phyloP scores from a whole-genome alignment of 2,888 invertebrate species.

The Alloplasta piceator region DNA sequence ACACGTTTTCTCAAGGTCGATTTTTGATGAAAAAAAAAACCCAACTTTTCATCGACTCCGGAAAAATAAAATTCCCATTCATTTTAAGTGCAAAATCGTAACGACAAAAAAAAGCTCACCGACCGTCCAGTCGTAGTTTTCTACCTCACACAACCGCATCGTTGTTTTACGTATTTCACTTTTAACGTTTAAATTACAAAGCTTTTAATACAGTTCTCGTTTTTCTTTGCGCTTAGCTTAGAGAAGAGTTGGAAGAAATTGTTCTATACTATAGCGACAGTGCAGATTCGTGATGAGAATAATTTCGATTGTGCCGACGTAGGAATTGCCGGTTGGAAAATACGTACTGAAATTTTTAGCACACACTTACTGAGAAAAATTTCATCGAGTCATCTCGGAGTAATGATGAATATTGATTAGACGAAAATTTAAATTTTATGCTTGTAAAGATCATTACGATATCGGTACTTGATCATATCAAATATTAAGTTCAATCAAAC shows the following conservation, averaged over 20 bases:
- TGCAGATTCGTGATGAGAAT: slow-evolving; percentile 1
- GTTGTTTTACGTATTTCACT: slow-evolving; percentile 26
- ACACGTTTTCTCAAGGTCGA: neutral
- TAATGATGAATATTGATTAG: no score
- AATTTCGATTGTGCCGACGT: neutral
- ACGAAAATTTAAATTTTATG: no score
- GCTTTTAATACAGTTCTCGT: neutral
- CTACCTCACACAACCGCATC: slow-evolving; percentile 25
- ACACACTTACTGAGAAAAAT: no score
- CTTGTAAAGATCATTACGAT: no score
- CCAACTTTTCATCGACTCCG: neutral
- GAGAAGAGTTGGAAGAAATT: slow-evolving; percentile 26
- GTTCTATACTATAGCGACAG: slow-evolving; percentile 17
- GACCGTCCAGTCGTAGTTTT: slow-evolving; percentile 51
- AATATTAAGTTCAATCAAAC: no score
- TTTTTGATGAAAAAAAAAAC: neutral
- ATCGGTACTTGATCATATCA: no score
- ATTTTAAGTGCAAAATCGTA: slow-evolving; percentile 29
- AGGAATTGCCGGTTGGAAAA: neutral
- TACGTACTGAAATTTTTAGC: neutral
- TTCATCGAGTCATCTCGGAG: no score
- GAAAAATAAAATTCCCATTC: slow-evolving; percentile 5
- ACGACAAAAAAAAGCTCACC: slow-evolving; percentile 39
- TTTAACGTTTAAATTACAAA: slow-evolving; percentile 10
- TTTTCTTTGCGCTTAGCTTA: slow-evolving; percentile 6